These are phyloP conservation scores for Pristionchus arcanus DNA, from an alignment of 2,888 invertebrate genomes.

Conservation along the genomic window DNA sequence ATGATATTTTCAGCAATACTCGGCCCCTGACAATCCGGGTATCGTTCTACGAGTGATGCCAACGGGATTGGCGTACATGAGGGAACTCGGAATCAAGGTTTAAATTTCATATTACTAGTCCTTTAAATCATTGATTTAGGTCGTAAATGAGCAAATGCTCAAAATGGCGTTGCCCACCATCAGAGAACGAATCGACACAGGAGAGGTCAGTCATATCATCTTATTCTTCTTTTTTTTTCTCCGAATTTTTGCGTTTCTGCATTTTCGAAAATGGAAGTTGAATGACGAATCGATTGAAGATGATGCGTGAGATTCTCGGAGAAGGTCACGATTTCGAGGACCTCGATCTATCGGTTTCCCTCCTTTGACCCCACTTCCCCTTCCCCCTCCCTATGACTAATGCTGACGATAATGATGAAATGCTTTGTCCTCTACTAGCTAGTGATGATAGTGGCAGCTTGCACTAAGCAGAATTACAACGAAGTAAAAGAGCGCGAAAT, in stretches of 20 bases:
- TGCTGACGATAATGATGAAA: neutral
- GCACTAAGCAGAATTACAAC: constrained; percentile 43
- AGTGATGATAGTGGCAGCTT: neutral
- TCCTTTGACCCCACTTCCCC: neutral
- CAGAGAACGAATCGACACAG: constrained; percentile 75
- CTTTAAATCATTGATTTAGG: constrained; percentile 55
- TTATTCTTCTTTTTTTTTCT: too few species aligned
- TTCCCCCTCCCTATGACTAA: constrained; percentile 1
- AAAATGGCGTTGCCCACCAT: constrained; percentile 76
- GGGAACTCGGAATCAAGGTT: constrained; percentile 78
- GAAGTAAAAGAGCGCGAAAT: neutral
- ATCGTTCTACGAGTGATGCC: constrained; percentile 77
- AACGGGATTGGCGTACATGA: constrained; percentile 77
- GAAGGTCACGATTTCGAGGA: constrained; percentile 29
- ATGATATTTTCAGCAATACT: constrained; percentile 73
- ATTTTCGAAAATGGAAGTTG: constrained; percentile 9
- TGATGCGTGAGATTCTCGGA: constrained; percentile 33
- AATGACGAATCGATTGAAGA: neutral
- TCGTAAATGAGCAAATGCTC: constrained; percentile 78
- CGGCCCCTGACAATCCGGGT: constrained; percentile 76
- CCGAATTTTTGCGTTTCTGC: neutral
- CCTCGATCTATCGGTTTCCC: constrained; percentile 25
- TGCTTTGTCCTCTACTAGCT: constrained; percentile 30
- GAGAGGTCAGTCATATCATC: constrained; percentile 69
- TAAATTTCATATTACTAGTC: neutral